These are phyloP conservation scores for Rotaria socialis DNA, from an alignment of 2,888 invertebrate genomes.

Conservation along the genomic window DNA sequence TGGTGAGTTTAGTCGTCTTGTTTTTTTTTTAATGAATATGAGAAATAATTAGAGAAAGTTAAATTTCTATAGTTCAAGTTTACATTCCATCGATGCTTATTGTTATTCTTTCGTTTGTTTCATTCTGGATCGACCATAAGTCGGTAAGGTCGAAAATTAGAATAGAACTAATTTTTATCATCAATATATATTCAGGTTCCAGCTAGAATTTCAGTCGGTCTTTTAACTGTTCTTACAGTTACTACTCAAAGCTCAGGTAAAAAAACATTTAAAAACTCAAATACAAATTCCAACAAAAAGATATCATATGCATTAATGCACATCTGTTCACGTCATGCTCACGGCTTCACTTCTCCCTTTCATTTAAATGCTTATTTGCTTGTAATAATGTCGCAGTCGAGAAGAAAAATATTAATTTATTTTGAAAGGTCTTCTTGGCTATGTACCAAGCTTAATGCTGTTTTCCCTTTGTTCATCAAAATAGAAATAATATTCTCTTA, in stretches of 20 bases:
- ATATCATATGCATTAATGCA: not conserved
- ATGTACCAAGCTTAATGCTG: not conserved
- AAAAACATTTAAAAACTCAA: not conserved
- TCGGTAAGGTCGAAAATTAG: constrained; percentile 33
- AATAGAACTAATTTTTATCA: not conserved
- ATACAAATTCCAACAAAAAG: not conserved
- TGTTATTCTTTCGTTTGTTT: constrained; percentile 45
- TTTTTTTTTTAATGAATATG: not conserved
- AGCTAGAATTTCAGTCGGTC: constrained; percentile 47
- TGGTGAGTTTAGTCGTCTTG: not conserved
- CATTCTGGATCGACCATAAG: constrained; percentile 47
- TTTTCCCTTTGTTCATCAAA: not conserved
- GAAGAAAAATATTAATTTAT: not conserved
- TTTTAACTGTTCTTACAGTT: constrained; percentile 46
- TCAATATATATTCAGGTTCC: constrained; percentile 33
- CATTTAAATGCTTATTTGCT: not conserved
- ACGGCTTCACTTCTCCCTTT: not conserved
- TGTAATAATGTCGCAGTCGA: not conserved
- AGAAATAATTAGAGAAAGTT: not conserved
- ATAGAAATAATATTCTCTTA: not conserved
- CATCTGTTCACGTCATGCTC: constrained; percentile 5
- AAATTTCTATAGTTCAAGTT: constrained; percentile 41
- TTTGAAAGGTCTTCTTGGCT: not conserved
- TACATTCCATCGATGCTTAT: constrained; percentile 45
- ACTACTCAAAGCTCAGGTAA: constrained; percentile 47